Conservation (phyloP, 2,797 vertebrate species). For the Enteromius fasciolatus region DNA sequence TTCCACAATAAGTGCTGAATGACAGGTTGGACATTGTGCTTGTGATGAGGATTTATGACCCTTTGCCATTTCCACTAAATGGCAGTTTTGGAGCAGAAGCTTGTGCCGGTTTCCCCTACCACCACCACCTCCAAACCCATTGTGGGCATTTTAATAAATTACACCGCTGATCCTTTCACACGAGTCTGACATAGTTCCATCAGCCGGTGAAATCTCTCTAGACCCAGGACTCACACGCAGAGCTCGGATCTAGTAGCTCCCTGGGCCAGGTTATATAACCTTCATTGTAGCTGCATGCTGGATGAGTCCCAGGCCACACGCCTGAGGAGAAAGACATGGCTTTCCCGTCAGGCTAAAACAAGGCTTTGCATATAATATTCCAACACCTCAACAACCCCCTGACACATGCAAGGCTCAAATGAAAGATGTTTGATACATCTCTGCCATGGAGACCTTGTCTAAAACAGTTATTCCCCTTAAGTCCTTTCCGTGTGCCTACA, state of each 20-base stretch:
- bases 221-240: constrained; percentile 26
- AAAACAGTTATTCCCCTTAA: constrained; percentile 45
- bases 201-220: constrained; percentile 44
- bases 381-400: constrained; percentile 29
- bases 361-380: constrained; percentile 53
- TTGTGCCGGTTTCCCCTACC: constrained; percentile 20
- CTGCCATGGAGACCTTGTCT: constrained; percentile 31
- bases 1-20: constrained; percentile 72
- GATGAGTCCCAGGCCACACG: constrained; percentile 40
- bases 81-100: constrained; percentile 72
- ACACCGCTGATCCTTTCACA: constrained; percentile 55
- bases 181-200: constrained; percentile 37
- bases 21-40: constrained; percentile 77
- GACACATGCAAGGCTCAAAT: constrained; percentile 25
- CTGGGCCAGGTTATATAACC: constrained; percentile 49
- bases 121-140: constrained; percentile 53
- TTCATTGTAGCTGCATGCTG: constrained; percentile 42
- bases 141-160: constrained; percentile 75
- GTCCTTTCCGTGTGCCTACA: constrained; percentile 13
- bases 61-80: constrained; percentile 79
- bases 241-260: constrained; percentile 33
- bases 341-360: constrained; percentile 48
- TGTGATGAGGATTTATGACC: constrained; percentile 84
- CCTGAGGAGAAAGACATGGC: constrained; percentile 42
- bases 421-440: constrained; percentile 42